Conservation (phyloP, 2,113 vertebrate species). For the Silurus meridionalis region DNA sequence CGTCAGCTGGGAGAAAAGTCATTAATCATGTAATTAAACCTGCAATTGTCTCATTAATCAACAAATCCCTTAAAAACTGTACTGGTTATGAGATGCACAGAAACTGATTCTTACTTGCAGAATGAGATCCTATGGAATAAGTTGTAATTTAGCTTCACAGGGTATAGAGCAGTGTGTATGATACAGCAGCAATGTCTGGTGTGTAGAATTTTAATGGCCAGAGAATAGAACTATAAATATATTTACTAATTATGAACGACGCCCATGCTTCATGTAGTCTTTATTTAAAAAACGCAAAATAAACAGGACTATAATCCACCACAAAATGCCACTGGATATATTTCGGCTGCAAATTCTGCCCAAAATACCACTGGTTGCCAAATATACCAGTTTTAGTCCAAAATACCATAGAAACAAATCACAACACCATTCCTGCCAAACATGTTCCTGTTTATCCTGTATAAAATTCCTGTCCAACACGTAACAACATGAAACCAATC, state of each 20-base stretch:
- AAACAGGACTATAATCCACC: neutral
- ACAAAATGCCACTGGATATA: neutral
- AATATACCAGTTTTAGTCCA: neutral
- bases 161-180: too few species aligned
- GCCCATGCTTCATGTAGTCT: too few species aligned
- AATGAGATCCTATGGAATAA: neutral
- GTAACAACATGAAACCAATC: neutral
- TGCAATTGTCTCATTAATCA: constrained; percentile 33
- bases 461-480: neutral
- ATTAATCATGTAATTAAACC: constrained; percentile 53
- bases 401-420: neutral
- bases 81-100: constrained; percentile 28
- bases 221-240: neutral
- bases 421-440: neutral
- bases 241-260: too few species aligned
- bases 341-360: neutral
- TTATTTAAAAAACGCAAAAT: too few species aligned
- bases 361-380: neutral
- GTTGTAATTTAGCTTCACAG: neutral
- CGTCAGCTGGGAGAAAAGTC: constrained; percentile 39
- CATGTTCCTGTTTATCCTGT: neutral
- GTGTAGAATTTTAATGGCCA: neutral
- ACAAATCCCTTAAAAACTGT: constrained; percentile 18
- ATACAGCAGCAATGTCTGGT: too few species aligned
- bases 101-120: neutral